phyloP scores from a whole-genome alignment of 2,888 invertebrate species.

The Tenthredo livida region DNA sequence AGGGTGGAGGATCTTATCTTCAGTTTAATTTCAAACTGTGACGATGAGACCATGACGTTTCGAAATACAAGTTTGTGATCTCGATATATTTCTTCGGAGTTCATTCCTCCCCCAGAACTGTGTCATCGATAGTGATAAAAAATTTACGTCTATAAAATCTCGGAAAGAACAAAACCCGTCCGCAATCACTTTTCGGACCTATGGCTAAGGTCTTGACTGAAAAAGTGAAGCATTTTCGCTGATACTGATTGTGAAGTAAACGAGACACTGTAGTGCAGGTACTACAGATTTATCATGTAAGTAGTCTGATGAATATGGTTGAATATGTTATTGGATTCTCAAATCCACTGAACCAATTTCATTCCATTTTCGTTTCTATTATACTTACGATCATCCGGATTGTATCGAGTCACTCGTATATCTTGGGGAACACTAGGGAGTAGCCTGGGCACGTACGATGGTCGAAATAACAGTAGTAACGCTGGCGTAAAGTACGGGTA shows the following conservation, averaged over 20 bases:
- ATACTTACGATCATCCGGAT: neutral
- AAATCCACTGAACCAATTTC: too few species aligned
- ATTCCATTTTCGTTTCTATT: neutral
- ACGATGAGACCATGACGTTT: neutral
- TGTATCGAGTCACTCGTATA: neutral
- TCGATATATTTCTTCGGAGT: neutral
- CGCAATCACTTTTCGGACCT: neutral
- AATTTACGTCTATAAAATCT: neutral
- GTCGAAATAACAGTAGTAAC: neutral
- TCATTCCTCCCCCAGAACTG: neutral
- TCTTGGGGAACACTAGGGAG: neutral
- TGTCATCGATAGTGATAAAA: neutral
- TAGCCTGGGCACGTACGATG: conserved; percentile 13
- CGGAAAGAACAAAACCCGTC: neutral
- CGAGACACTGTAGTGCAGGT: neutral
- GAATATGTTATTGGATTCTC: neutral
- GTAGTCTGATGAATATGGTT: neutral
- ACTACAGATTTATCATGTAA: conserved; percentile 4
- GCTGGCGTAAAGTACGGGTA: neutral
- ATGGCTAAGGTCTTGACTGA: neutral
- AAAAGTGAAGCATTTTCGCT: neutral
- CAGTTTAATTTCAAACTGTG: neutral
- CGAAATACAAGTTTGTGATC: neutral
- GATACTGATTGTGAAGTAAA: neutral
- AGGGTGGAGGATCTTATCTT: neutral